A percentile compares a stretch with the other conserved stretches of the same genome.
Evolutionary conservation across 2,797 vertebrate genomes (phyloP).

Genomic region (Microctenopoma lineatum): DNA sequence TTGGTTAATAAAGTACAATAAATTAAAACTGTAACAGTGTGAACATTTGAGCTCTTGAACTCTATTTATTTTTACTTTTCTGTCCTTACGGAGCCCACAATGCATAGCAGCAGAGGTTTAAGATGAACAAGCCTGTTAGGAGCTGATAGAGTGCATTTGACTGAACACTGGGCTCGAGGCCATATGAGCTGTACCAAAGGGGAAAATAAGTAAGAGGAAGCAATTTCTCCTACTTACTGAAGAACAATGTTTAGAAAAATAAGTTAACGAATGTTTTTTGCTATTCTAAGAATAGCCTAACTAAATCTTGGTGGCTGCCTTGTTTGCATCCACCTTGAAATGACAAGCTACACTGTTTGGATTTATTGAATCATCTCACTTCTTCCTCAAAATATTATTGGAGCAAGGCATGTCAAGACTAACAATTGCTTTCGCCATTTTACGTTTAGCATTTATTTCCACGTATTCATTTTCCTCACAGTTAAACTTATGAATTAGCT

Average conservation of each 20-base stretch:
- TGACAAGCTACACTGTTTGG: not conserved
- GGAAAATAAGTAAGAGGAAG: not conserved
- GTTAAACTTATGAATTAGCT: no score
- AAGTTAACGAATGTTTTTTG: not conserved
- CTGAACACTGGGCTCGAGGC: not conserved
- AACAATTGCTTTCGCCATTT: not conserved
- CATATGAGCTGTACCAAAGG: not conserved
- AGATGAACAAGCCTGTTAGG: not conserved
- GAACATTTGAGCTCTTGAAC: no score
- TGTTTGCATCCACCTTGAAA: slow-evolving; percentile 1
- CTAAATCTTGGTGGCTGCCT: not conserved
- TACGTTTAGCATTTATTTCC: not conserved
- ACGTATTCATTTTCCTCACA: not conserved
- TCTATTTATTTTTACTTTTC: no score
- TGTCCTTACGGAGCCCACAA: not conserved
- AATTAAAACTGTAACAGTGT: no score
- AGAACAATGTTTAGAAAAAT: not conserved
- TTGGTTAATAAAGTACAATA: not conserved
- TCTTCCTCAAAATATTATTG: slow-evolving; percentile 3
- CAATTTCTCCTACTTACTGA: not conserved
- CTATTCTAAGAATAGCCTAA: slow-evolving; percentile 8
- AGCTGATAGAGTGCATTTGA: not conserved
- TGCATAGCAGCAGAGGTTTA: not conserved
- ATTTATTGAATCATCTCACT: not conserved
- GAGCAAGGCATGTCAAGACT: not conserved